Evolutionary conservation across 2,888 invertebrate genomes (phyloP).

Genomic region (Diarsia brunnea): DNA sequence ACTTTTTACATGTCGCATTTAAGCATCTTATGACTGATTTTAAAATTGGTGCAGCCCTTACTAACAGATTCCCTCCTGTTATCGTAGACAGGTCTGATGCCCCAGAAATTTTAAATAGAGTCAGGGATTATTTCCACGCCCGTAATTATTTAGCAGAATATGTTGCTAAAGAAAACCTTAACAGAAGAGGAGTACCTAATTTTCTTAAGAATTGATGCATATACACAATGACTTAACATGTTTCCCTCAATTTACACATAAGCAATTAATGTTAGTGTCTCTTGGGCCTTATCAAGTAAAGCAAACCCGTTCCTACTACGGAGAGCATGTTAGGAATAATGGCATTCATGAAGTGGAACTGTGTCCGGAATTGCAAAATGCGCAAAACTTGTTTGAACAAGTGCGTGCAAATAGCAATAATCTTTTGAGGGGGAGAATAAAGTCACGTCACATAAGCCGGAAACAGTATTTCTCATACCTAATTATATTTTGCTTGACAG

Average conservation of each 20-base stretch:
- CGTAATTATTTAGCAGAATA: neutral
- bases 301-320: neutral
- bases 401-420: neutral
- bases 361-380: constrained; percentile 8
- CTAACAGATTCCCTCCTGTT: neutral
- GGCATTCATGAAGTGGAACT: neutral
- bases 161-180: neutral
- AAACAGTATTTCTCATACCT: neutral
- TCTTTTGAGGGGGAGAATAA: constrained; percentile 8
- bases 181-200: neutral
- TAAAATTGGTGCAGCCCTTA: neutral
- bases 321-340: neutral
- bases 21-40: neutral
- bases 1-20: neutral
- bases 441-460: constrained; percentile 1
- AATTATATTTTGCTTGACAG: constrained; percentile 2
- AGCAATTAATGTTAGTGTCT: neutral
- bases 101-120: neutral
- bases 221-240: neutral
- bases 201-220: neutral
- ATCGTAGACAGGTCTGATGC: neutral
- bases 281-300: constrained; percentile 5
- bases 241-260: neutral
- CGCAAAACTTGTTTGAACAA: neutral
- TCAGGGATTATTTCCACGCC: neutral